Percentiles rank a stretch among this genome's conserved stretches.
Conservation (phyloP, 2,888 invertebrate genomes). For the Noctua comes region DNA sequence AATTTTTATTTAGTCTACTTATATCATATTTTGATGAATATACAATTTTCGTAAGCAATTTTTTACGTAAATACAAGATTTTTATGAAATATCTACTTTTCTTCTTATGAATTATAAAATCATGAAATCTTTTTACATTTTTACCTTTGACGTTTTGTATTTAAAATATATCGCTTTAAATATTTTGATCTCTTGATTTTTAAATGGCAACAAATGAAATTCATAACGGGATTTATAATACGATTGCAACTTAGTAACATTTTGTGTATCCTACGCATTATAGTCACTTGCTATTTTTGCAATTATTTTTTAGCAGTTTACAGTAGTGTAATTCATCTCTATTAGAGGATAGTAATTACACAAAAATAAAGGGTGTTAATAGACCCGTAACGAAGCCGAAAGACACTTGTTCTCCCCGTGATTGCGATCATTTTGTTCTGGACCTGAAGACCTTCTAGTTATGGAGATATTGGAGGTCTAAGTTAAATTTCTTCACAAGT, state of each 20-base stretch:
- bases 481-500: no score
- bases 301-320: background rate
- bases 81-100: constrained; percentile 42
- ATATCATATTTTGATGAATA: constrained; percentile 54
- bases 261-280: constrained; percentile 1
- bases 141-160: constrained; percentile 36
- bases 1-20: constrained; percentile 62
- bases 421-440: no score
- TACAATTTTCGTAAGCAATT: constrained; percentile 40
- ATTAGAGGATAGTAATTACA: background rate
- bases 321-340: background rate
- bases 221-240: background rate
- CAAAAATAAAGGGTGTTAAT: background rate
- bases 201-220: background rate
- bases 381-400: no score
- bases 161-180: constrained; percentile 41
- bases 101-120: constrained; percentile 40
- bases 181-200: constrained; percentile 55
- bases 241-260: background rate
- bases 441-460: no score
- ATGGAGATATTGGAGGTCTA: no score
- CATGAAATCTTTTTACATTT: constrained; percentile 38
- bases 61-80: constrained; percentile 20
- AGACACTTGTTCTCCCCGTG: no score
- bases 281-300: background rate